phyloP scores from a whole-genome alignment of 2,888 invertebrate species.

The Syrphus vitripennis region DNA sequence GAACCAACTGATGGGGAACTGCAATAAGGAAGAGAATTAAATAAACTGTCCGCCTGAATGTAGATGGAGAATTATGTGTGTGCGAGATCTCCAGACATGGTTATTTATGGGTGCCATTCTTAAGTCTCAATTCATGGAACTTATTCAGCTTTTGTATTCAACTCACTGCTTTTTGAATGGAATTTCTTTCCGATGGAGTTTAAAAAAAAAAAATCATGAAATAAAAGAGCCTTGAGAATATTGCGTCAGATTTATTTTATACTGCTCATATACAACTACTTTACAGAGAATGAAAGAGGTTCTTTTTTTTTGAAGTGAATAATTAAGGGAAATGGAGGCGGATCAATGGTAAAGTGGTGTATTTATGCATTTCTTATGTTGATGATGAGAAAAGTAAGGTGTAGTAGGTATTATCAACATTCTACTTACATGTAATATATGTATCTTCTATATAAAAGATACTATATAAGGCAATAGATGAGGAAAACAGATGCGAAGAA shows the following conservation, averaged over 20 bases:
- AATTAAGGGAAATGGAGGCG: constrained; percentile 29
- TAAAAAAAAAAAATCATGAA: background rate
- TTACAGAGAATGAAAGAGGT: background rate
- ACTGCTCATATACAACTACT: background rate
- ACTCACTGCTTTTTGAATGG: background rate
- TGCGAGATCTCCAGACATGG: constrained; percentile 33
- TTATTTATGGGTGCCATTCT: constrained; percentile 54
- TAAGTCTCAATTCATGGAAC: constrained; percentile 44
- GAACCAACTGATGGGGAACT: background rate
- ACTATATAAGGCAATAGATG: too few species aligned
- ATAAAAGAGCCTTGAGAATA: background rate
- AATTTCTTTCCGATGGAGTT: constrained; percentile 30
- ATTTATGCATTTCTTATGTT: constrained; percentile 25
- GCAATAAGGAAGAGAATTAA: constrained; percentile 61
- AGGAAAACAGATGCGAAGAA: too few species aligned
- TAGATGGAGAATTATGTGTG: constrained; percentile 55
- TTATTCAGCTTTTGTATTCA: background rate
- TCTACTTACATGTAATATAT: too few species aligned
- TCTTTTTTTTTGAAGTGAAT: constrained; percentile 37
- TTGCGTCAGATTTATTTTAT: background rate
- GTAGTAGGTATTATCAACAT: too few species aligned
- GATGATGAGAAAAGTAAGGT: background rate
- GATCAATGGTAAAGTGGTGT: constrained; percentile 10
- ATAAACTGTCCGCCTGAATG: constrained; percentile 60
- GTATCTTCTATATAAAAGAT: too few species aligned